A percentile compares a stretch with the other conserved stretches of the same genome.
These are phyloP conservation scores for Alectura lathami DNA, from an alignment of 2,113 vertebrate species.

Conservation along the genomic window DNA sequence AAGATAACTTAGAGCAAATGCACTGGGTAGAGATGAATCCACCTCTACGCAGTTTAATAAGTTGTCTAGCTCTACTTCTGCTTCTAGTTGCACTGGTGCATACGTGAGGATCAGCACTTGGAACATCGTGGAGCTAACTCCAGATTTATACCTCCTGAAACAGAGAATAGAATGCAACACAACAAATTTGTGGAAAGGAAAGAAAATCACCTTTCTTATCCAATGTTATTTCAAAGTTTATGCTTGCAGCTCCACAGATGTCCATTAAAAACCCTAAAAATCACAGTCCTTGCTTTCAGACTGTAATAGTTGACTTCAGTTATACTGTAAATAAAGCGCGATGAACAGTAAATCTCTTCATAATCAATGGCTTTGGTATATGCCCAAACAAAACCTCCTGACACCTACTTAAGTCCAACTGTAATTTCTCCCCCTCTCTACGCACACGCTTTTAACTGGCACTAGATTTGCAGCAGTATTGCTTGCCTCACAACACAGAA, in stretches of 20 bases:
- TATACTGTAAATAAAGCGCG: slow-evolving; percentile 52
- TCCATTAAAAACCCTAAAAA: slow-evolving; percentile 20
- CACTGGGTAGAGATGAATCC: not conserved
- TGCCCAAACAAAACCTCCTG: not conserved
- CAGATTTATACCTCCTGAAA: slow-evolving; percentile 8
- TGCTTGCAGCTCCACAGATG: slow-evolving; percentile 13
- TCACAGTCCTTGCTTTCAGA: slow-evolving; percentile 16
- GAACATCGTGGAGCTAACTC: not conserved
- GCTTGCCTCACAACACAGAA: not conserved
- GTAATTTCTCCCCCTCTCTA: not conserved
- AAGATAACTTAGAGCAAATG: not conserved
- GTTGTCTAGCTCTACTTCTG: not conserved
- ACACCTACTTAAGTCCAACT: not conserved
- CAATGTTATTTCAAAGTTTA: slow-evolving; percentile 52
- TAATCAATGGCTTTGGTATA: slow-evolving; percentile 53
- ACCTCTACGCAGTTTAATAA: slow-evolving; percentile 40
- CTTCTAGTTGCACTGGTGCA: not conserved
- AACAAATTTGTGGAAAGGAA: slow-evolving; percentile 15
- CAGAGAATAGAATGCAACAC: not conserved
- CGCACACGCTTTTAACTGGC: not conserved
- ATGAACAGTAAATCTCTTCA: slow-evolving; percentile 56
- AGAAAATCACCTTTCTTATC: slow-evolving; percentile 55
- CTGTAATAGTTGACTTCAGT: slow-evolving; percentile 55
- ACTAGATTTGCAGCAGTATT: rapidly evolving
- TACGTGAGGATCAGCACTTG: not conserved